phyloP scores from a whole-genome alignment of 2,888 invertebrate species.

The Lottia scabra region DNA sequence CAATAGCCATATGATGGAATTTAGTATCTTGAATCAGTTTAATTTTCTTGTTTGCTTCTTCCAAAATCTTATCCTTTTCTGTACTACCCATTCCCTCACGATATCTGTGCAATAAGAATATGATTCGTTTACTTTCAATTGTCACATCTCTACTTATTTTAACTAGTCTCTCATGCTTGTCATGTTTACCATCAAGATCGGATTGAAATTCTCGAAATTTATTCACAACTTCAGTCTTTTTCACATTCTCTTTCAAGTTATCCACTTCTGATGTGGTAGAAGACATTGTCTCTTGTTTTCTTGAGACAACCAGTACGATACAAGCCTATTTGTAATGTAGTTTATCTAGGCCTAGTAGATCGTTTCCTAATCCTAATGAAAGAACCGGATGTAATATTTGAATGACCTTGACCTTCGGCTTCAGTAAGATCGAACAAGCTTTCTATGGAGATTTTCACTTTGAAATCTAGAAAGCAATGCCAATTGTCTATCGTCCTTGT shows the following conservation, averaged over 20 bases:
- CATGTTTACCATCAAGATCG: conserved; percentile 81
- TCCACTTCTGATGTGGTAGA: too few species aligned
- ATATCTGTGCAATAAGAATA: conserved; percentile 84
- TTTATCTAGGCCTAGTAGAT: too few species aligned
- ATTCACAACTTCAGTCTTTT: conserved; percentile 48
- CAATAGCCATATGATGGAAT: conserved; percentile 79
- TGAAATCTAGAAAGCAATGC: too few species aligned
- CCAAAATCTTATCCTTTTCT: conserved; percentile 72
- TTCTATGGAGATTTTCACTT: too few species aligned
- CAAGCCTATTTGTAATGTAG: too few species aligned
- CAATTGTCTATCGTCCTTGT: too few species aligned
- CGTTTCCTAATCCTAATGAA: too few species aligned
- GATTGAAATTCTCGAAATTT: conserved; percentile 56
- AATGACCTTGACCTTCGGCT: too few species aligned
- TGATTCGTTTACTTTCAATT: conserved; percentile 90
- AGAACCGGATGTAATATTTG: too few species aligned
- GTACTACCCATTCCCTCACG: not conserved
- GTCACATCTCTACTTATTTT: conserved; percentile 87
- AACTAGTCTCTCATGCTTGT: conserved; percentile 84
- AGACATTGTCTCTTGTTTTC: too few species aligned
- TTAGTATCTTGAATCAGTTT: conserved; percentile 75
- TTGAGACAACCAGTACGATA: too few species aligned
- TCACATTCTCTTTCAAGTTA: conserved; percentile 2
- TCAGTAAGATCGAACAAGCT: too few species aligned
- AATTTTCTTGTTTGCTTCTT: conserved; percentile 79